Base-by-base conservation (phyloP, 2,113 vertebrate species). In the Ammospiza nelsoni region DNA sequence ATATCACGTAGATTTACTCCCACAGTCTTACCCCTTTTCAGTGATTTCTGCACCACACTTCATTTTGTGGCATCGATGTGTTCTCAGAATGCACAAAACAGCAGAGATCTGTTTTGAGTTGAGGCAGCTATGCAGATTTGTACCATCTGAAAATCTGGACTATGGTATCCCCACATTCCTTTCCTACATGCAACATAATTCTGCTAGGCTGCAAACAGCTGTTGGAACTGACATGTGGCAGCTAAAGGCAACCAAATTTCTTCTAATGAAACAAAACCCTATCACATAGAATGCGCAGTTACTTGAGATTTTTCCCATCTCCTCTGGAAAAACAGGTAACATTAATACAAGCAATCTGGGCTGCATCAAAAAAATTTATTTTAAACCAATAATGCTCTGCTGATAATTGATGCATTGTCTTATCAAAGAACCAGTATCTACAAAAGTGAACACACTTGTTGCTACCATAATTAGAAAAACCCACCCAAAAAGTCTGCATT, bases 161-260 rank as follows among this genome's bases (percentile, higher is more conserved):
- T 92, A 14, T 69, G 80, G 22, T 80, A 87, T 68, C 52, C 78
- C 61, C 78, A 67, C 88, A 94, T 93, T 68, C 66, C 77, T 83
- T 80, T 75, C 82, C 86, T 44, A 5, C 49, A 23, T 78, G 77
- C 37, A 84, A 61, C 39, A 57, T 63, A 91, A 89, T 35, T 72
- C 37, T 84, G 81, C n/a, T 90, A 76, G 59, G 75, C 89, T 88
- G 66, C 43, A 68, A 92, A 92, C 87, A 96, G 96, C 95, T 97
- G 95, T 72, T 29, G 9, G 44, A 61, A 17, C 48, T 76, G 79
- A 90, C 80, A 74, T 52, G 54, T 86, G 82, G 76, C 37, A 57
- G 73, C 66, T 91, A 85, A 57, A 10, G 11, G 84, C 57, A 89
- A 92, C 24, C 33, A 78, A 66, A 54, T 84, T 90, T 67, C 43